Evolutionary conservation across 2,888 invertebrate genomes (phyloP).

Genomic region (Aethes cnicana): DNA sequence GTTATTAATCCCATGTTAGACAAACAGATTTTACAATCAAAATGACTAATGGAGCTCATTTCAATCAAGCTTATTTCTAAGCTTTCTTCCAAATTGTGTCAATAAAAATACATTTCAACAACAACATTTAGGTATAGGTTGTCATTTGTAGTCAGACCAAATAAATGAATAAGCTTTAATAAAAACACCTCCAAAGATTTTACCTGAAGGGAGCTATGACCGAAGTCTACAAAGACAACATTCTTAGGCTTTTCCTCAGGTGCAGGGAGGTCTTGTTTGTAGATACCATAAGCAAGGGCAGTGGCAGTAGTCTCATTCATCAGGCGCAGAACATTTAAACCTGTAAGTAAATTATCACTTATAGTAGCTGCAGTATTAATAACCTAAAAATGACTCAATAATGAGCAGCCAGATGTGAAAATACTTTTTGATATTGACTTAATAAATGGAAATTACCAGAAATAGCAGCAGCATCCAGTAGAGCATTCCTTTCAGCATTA

Average conservation of each 20-base stretch:
- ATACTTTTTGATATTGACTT: not conserved
- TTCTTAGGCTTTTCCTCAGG: conserved; percentile 94
- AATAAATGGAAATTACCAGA: conserved; percentile 87
- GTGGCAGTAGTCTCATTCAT: conserved; percentile 99
- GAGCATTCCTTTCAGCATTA: conserved; percentile 95
- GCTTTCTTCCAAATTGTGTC: too few species aligned
- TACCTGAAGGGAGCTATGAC: conserved; percentile 94
- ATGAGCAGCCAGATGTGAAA: conserved; percentile 9
- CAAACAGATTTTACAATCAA: not conserved
- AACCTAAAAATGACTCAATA: not conserved
- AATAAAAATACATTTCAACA: too few species aligned
- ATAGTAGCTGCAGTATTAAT: not conserved
- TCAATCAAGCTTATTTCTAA: too few species aligned
- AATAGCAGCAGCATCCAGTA: conserved; percentile 95
- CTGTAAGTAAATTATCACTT: conserved; percentile 48
- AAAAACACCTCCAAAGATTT: conserved; percentile 8
- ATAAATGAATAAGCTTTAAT: too few species aligned
- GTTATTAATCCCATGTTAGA: not conserved
- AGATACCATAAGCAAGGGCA: conserved; percentile 98
- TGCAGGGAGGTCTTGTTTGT: conserved; percentile 97
- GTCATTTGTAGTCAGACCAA: too few species aligned
- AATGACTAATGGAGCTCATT: not conserved
- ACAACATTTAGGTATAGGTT: too few species aligned
- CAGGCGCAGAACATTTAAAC: conserved; percentile 95
- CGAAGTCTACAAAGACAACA: conserved; percentile 98